Percentiles rank a stretch among this genome's conserved stretches.
Evolutionary conservation across 2,113 vertebrate genomes (phyloP).

Genomic region (Prinia subflava): DNA sequence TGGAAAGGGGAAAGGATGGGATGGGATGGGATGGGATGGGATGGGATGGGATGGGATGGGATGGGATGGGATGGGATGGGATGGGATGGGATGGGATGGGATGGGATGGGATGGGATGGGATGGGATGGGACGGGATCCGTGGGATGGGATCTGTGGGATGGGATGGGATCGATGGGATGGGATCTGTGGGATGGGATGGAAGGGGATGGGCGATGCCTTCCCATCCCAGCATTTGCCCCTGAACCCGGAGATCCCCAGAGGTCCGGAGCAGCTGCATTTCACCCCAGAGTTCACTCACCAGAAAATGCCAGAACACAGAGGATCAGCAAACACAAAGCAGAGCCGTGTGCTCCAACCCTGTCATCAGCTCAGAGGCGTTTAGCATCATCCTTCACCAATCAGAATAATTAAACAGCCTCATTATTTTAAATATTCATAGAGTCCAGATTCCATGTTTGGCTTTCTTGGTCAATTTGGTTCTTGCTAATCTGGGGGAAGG

Average conservation of each 20-base stretch:
- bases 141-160: too few species aligned
- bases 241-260: background rate
- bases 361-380: slow-evolving; percentile 19
- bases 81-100: background rate
- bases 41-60: background rate
- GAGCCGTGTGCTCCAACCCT: background rate
- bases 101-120: too few species aligned
- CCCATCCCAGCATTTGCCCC: background rate
- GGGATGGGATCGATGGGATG: background rate
- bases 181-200: too few species aligned
- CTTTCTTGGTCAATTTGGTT: slow-evolving; percentile 65
- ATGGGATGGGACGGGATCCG: too few species aligned
- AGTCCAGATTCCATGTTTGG: slow-evolving; percentile 48
- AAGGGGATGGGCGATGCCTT: background rate
- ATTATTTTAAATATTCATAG: slow-evolving; percentile 59
- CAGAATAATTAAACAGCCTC: slow-evolving; percentile 65
- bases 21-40: background rate
- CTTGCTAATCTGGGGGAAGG: slow-evolving; percentile 53
- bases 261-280: background rate
- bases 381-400: slow-evolving; percentile 49
- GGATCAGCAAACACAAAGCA: background rate
- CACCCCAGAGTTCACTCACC: background rate
- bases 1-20: background rate
- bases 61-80: background rate
- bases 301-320: background rate